Conservation (phyloP, 2,888 invertebrate genomes). For the Abrostola triplasia region DNA sequence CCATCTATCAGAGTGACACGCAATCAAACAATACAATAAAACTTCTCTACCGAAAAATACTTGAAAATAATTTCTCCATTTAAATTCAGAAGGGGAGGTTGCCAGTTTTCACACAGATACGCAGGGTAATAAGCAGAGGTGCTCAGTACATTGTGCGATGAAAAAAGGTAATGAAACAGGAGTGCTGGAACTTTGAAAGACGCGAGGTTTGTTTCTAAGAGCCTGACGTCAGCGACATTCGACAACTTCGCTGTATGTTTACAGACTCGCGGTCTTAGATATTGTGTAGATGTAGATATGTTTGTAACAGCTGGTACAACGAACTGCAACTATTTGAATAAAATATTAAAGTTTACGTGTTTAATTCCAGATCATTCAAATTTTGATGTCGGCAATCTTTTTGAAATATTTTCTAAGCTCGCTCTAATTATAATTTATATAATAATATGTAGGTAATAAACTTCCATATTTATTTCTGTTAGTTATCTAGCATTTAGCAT, state of each 20-base stretch:
- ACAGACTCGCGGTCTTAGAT: neutral
- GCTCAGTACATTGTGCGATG: constrained; percentile 75
- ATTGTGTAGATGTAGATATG: neutral
- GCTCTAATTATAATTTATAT: no score
- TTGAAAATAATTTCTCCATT: constrained; percentile 88
- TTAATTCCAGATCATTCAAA: no score
- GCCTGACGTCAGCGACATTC: constrained; percentile 7
- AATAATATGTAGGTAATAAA: no score
- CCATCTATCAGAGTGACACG: constrained; percentile 87
- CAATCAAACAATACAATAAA: constrained; percentile 89
- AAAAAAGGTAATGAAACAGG: constrained; percentile 74
- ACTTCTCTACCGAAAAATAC: constrained; percentile 87
- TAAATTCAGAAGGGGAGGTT: constrained; percentile 85
- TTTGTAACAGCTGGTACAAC: no score
- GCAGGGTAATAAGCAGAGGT: constrained; percentile 79
- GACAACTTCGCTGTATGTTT: neutral
- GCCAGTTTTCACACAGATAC: constrained; percentile 76
- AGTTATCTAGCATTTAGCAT: no score
- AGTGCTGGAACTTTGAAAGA: constrained; percentile 70
- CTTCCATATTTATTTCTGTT: no score
- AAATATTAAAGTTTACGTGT: no score
- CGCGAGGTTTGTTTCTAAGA: constrained; percentile 68
- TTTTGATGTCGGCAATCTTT: no score
- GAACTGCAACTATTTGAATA: no score
- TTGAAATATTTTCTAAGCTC: no score